Evolutionary conservation across 2,888 invertebrate species (phyloP), one percentile per base, ranked within the genome.

Genomic region (Onchidella celtica): DNA sequence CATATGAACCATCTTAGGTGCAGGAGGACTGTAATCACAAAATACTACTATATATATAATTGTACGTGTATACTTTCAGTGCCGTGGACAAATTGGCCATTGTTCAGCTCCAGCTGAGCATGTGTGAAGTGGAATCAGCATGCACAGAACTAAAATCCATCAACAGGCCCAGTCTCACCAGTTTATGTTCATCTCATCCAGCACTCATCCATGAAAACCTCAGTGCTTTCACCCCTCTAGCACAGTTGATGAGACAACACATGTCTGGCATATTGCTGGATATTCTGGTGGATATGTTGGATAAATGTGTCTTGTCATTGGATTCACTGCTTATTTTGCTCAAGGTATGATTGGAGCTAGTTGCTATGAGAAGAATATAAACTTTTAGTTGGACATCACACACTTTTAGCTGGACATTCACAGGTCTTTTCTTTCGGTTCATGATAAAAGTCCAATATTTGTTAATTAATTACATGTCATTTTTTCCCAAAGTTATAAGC

Each of bases 41-140:
- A n/a, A n/a, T n/a, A n/a, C n/a, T n/a, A n/a, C n/a, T n/a, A n/a
- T n/a, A n/a, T n/a, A n/a, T n/a, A n/a, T n/a, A n/a, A n/a, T n/a
- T n/a, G n/a, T n/a, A n/a, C n/a, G n/a, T n/a, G n/a, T n/a, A n/a
- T n/a, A n/a, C n/a, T 81, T 82, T 29, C 79, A 89, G 89, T 73
- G 82, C 86, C 24, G 59, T 85, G 36, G 87, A 89, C 38, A 79
- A 85, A 17, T 83, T 91, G 34, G 89, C 90, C 9, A 59, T 86
- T 75, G 85, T 88, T 9, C 83, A 87, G 59, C 84, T 90, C 1
- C 85, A 89, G 61, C 84, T 91, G 36, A 83, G 82, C 65, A 69
- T 88, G 70, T 89, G 90, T 86, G 90, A 91, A 34, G 88, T 88
- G 17, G 88, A 90, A 34, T 57, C 84, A 9, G 90, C 91, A 6